These are phyloP conservation scores for Barbus barbus DNA, from an alignment of 2,113 vertebrate species.

Conservation along the genomic window DNA sequence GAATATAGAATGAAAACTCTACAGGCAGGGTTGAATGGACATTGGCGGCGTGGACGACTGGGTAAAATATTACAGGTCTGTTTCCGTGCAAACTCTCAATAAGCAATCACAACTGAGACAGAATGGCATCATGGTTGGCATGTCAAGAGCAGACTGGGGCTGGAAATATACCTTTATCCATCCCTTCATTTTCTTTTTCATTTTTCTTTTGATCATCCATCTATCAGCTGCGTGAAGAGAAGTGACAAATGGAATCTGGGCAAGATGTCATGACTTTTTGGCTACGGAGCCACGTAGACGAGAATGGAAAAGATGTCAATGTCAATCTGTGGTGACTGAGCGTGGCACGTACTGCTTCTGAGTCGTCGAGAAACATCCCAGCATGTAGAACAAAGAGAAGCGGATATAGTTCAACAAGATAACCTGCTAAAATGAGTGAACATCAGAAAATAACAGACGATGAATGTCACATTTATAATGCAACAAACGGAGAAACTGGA, in stretches of 20 bases:
- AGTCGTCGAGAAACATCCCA: background rate
- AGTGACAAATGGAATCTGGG: slow-evolving; percentile 46
- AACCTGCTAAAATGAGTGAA: background rate
- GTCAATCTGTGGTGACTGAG: slow-evolving; percentile 7
- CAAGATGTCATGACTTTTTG: slow-evolving; percentile 30
- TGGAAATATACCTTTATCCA: slow-evolving; percentile 41
- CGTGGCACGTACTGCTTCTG: background rate
- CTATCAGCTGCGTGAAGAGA: slow-evolving; percentile 20
- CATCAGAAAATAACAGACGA: background rate
- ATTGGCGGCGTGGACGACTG: background rate
- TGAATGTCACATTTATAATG: background rate
- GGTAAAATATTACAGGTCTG: slow-evolving; percentile 24
- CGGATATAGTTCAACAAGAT: background rate
- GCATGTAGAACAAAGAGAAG: slow-evolving; percentile 10
- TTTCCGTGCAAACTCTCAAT: slow-evolving; percentile 3
- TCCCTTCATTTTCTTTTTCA: slow-evolving; percentile 26
- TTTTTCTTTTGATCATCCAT: slow-evolving; percentile 38
- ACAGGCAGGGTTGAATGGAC: background rate
- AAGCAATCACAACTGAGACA: background rate
- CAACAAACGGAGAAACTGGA: background rate
- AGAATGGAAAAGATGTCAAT: slow-evolving; percentile 36
- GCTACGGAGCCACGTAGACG: background rate
- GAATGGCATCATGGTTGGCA: slow-evolving; percentile 38
- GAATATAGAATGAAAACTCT: background rate
- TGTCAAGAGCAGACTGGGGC: slow-evolving; percentile 14